Conservation (phyloP, 2,113 vertebrate species). For the Piprites chloris region DNA sequence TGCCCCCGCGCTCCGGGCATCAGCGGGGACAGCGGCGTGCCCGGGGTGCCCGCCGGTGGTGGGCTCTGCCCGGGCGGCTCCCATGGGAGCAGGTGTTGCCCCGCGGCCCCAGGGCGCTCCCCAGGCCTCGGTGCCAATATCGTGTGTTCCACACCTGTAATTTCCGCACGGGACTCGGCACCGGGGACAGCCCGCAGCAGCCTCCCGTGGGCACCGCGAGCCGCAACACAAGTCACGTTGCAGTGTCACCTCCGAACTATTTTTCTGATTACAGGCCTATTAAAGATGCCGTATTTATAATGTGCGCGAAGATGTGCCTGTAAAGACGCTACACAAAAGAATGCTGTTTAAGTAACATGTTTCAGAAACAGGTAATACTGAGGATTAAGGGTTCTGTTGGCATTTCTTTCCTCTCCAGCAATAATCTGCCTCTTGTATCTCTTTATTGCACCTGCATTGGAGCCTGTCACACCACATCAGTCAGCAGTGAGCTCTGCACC, state of each 20-base stretch:
- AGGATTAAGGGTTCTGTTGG: neutral
- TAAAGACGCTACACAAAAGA: fast-evolving
- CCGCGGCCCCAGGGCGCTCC: neutral
- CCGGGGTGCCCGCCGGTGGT: neutral
- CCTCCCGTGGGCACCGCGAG: neutral
- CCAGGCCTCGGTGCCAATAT: neutral
- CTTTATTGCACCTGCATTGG: neutral
- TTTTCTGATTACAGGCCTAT: fast-evolving
- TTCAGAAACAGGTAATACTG: neutral
- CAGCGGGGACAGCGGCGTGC: neutral
- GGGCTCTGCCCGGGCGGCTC: neutral
- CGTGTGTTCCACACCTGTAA: fast-evolving
- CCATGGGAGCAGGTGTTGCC: neutral
- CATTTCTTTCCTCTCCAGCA: neutral
- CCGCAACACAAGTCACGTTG: fast-evolving
- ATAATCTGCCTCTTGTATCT: neutral
- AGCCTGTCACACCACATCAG: neutral
- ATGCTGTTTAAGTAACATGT: fast-evolving
- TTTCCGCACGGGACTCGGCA: fast-evolving
- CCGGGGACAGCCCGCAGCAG: neutral
- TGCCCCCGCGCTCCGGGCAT: neutral
- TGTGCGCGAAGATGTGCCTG: fast-evolving
- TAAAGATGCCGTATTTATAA: neutral
- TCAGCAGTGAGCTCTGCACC: fast-evolving
- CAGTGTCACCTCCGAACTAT: fast-evolving